These are phyloP conservation scores for Umimayanthus kanabou DNA, from an alignment of 92 coral and sea anemone species.

Conservation along the genomic window DNA sequence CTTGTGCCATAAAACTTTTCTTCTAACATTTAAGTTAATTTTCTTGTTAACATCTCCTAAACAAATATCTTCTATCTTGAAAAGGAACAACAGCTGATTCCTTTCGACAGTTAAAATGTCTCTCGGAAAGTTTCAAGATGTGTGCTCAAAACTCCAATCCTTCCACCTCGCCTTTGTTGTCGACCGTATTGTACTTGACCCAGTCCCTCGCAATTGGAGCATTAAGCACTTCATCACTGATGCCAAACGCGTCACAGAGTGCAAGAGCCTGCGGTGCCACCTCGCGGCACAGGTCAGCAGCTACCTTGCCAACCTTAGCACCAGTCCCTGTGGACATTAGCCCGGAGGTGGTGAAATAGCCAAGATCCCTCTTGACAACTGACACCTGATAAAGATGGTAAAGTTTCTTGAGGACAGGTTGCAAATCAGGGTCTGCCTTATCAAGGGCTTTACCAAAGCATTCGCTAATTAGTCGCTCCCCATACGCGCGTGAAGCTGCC, in stretches of 20 bases:
- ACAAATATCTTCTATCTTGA: background rate
- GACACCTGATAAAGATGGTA: constrained; percentile 70
- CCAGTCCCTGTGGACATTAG: constrained; percentile 64
- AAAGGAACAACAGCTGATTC: background rate
- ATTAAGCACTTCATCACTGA: constrained; percentile 71
- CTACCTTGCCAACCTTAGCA: constrained; percentile 64
- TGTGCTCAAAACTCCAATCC: constrained; percentile 49
- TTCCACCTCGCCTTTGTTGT: constrained; percentile 72
- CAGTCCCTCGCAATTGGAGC: constrained; percentile 93
- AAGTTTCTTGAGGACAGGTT: constrained; percentile 66
- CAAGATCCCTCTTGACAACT: constrained; percentile 67
- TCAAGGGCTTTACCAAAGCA: constrained; percentile 61
- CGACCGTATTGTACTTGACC: constrained; percentile 77
- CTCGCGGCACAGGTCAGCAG: constrained; percentile 76
- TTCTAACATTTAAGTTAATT: background rate
- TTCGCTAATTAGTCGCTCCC: constrained; percentile 79
- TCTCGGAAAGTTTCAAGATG: background rate
- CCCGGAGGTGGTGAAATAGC: constrained; percentile 67
- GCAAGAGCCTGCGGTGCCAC: constrained; percentile 83
- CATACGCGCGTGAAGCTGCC: constrained; percentile 80
- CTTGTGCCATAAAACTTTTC: background rate
- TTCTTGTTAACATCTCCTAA: background rate
- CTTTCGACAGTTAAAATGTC: background rate
- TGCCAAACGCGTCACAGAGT: constrained; percentile 82
- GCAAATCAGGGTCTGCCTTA: constrained; percentile 60